phyloP scores from a whole-genome alignment of 2,113 vertebrate species.

The Protobothrops flavoviridis region DNA sequence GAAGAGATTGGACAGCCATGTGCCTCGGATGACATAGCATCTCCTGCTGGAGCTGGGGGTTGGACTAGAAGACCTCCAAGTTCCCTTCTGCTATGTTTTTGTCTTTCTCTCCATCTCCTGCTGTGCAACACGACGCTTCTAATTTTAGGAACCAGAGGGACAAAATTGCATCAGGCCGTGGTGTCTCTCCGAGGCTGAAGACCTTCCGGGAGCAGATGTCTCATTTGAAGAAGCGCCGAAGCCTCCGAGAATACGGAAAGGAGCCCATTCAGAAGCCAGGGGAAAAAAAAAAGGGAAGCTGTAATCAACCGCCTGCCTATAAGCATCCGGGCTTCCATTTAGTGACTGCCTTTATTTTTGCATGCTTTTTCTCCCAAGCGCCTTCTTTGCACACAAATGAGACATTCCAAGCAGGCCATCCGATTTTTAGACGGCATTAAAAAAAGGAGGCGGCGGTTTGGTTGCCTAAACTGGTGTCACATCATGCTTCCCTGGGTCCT shows the following conservation, averaged over 20 bases:
- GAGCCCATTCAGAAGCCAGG: not conserved
- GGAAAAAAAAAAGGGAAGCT: not conserved
- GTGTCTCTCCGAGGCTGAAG: not conserved
- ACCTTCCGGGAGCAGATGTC: not conserved
- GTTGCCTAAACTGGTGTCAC: not conserved
- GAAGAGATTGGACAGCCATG: too few relatives aligned
- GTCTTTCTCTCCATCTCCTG: not conserved
- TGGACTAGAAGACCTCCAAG: too few relatives aligned
- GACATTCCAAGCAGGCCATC: slow-evolving; percentile 7
- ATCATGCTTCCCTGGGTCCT: not conserved
- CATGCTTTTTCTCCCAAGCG: not conserved
- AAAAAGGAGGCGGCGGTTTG: not conserved
- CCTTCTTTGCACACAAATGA: slow-evolving; percentile 24
- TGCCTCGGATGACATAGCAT: too few relatives aligned
- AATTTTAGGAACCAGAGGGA: not conserved
- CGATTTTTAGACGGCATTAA: not conserved
- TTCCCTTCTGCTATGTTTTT: not conserved
- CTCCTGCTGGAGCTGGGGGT: not conserved
- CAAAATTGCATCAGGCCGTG: too few relatives aligned
- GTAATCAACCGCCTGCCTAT: slow-evolving; percentile 13
- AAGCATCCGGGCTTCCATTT: not conserved
- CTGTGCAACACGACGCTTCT: not conserved
- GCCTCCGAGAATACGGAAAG: not conserved
- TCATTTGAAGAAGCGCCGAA: not conserved
- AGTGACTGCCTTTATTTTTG: not conserved